phyloP scores from a whole-genome alignment of 2,888 invertebrate genomes.

The Prosopocoilus inquinatus region DNA sequence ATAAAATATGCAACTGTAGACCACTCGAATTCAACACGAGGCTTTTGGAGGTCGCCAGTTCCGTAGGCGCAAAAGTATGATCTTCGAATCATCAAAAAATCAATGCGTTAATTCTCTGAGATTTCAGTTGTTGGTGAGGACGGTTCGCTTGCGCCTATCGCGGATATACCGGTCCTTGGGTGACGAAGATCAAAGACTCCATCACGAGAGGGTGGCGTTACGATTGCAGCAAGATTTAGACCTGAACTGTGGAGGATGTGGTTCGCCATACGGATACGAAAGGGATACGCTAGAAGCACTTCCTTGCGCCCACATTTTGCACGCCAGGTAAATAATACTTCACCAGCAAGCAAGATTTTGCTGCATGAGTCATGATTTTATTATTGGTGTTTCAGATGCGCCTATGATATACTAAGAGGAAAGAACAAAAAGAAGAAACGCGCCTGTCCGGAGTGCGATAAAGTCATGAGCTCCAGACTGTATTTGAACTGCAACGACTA shows the following conservation, averaged over 20 bases:
- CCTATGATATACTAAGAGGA: conserved; percentile 64
- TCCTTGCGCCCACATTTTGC: conserved; percentile 85
- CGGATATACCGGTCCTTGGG: conserved; percentile 80
- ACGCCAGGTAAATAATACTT: conserved; percentile 63
- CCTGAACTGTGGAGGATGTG: conserved; percentile 79
- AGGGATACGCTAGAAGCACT: conserved; percentile 75
- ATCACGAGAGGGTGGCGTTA: conserved; percentile 70
- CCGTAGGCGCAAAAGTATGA: conserved; percentile 79
- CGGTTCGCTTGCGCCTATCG: conserved; percentile 74
- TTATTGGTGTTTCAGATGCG: conserved; percentile 54
- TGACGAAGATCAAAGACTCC: conserved; percentile 74
- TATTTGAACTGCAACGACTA: conserved; percentile 55
- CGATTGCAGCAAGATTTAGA: conserved; percentile 68
- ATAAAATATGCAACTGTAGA: conserved; percentile 83
- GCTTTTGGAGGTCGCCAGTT: conserved; percentile 77
- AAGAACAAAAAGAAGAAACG: conserved; percentile 64
- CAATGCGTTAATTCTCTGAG: background rate
- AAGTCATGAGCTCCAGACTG: conserved; percentile 63
- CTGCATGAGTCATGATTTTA: background rate
- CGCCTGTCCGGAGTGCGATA: conserved; percentile 70
- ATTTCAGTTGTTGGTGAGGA: conserved; percentile 72
- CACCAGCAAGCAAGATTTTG: background rate
- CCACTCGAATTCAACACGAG: conserved; percentile 84
- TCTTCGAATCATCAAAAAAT: background rate
- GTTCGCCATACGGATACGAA: conserved; percentile 72